These are phyloP conservation scores for Xenopus laevis DNA, from an alignment of 2,113 vertebrate genomes.

Conservation along the genomic window DNA sequence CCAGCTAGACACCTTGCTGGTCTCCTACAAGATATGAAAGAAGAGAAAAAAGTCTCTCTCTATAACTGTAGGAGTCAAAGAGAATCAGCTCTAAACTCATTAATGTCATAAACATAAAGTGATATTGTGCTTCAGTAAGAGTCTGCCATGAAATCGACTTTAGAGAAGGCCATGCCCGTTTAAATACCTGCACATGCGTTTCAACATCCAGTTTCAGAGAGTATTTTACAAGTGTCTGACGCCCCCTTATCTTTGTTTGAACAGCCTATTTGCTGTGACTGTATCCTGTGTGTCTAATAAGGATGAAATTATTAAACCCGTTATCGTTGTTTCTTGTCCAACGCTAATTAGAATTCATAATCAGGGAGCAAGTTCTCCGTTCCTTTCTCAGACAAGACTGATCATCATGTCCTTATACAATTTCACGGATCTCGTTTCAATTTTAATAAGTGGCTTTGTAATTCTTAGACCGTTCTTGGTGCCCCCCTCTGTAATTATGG, in stretches of 20 bases:
- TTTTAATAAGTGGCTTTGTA: slow-evolving; percentile 24
- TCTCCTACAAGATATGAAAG: no score
- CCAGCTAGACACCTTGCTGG: no score
- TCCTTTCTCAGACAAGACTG: background rate
- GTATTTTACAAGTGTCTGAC: background rate
- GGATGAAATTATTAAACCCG: slow-evolving; percentile 18
- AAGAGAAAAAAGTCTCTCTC: no score
- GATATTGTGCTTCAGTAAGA: no score
- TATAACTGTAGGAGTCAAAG: no score
- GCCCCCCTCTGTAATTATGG: slow-evolving; percentile 9
- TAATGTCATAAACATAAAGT: no score
- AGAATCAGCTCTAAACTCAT: no score
- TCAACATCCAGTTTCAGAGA: background rate
- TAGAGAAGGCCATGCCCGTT: no score
- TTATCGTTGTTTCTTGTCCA: slow-evolving; percentile 19
- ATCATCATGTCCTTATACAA: background rate
- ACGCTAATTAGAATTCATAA: slow-evolving; percentile 24
- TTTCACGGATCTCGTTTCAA: slow-evolving; percentile 14
- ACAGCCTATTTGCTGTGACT: background rate
- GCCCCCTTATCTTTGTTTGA: slow-evolving; percentile 1
- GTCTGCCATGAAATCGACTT: no score
- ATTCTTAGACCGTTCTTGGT: slow-evolving; percentile 7
- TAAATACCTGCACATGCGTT: background rate
- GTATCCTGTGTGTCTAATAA: slow-evolving; percentile 2
- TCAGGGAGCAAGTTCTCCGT: background rate